These are phyloP conservation scores for Ericerus pela DNA, from an alignment of 1,140 invertebrate species.

Conservation along the genomic window DNA sequence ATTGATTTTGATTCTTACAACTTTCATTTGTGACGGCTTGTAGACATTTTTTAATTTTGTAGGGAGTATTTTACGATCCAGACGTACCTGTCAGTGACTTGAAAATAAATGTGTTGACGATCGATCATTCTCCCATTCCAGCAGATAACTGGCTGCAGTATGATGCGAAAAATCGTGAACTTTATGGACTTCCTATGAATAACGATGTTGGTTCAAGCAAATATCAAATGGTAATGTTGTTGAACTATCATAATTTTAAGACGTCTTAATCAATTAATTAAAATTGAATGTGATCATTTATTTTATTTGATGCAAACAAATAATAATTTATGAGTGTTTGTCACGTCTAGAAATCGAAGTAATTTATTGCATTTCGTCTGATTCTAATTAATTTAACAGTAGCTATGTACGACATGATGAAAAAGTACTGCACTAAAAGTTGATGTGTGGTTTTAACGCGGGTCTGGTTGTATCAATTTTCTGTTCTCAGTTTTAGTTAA, in stretches of 20 bases:
- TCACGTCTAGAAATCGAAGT: background rate
- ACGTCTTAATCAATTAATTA: background rate
- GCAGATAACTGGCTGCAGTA: slow-evolving; percentile 74
- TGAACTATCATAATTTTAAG: slow-evolving; percentile 7
- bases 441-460: no score
- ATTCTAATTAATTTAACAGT: no score
- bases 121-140: slow-evolving; percentile 49
- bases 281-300: background rate
- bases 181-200: slow-evolving; percentile 63
- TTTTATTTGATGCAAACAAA: background rate
- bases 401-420: no score
- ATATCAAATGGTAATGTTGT: slow-evolving; percentile 49
- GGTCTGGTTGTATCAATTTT: no score
- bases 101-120: slow-evolving; percentile 53
- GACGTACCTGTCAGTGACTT: slow-evolving; percentile 64
- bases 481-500: no score
- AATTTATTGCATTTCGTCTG: no score
- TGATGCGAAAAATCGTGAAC: slow-evolving; percentile 73
- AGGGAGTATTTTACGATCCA: slow-evolving; percentile 81
- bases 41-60: slow-evolving; percentile 19
- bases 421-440: no score
- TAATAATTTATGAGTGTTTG: background rate
- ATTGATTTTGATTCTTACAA: background rate
- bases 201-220: slow-evolving; percentile 51
- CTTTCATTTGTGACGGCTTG: background rate